Conservation (phyloP, 1,140 invertebrate species). For the Cylas formicarius region DNA sequence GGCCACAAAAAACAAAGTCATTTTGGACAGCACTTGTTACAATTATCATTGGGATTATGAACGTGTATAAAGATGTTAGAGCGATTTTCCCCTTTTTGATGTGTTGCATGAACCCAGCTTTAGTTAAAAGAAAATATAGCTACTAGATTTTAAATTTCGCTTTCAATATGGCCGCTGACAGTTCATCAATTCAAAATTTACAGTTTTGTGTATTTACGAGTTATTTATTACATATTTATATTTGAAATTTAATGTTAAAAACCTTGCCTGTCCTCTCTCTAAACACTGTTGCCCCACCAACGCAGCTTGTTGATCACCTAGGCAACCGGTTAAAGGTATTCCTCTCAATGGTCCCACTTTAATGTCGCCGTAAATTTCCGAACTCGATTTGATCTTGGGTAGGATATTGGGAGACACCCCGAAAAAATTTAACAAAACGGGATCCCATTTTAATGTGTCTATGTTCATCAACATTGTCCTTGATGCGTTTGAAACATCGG, state of each 20-base stretch:
- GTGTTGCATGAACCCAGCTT: too few species aligned
- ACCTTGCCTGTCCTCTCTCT: slow-evolving; percentile 61
- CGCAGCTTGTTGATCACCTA: slow-evolving; percentile 94
- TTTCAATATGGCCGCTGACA: too few species aligned
- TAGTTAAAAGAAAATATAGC: too few species aligned
- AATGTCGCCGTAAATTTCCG: slow-evolving; percentile 79
- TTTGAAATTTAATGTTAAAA: background rate
- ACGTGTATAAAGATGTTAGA: too few species aligned
- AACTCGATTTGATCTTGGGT: slow-evolving; percentile 81
- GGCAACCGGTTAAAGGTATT: slow-evolving; percentile 76
- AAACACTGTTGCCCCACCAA: slow-evolving; percentile 92
- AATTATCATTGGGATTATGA: too few species aligned
- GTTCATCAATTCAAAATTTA: too few species aligned
- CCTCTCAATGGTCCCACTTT: slow-evolving; percentile 61
- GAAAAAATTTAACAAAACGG: slow-evolving; percentile 79
- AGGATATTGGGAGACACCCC: slow-evolving; percentile 72
- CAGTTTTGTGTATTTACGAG: too few species aligned
- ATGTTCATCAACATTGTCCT: slow-evolving; percentile 98
- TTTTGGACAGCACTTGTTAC: too few species aligned
- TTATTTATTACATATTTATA: background rate
- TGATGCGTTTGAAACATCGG: slow-evolving; percentile 96
- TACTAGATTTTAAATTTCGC: too few species aligned
- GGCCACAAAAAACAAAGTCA: too few species aligned
- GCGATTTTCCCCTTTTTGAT: too few species aligned
- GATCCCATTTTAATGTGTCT: slow-evolving; percentile 85